Evolutionary conservation across 2,888 invertebrate species (phyloP).

Genomic region (Ceriagrion tenellum): DNA sequence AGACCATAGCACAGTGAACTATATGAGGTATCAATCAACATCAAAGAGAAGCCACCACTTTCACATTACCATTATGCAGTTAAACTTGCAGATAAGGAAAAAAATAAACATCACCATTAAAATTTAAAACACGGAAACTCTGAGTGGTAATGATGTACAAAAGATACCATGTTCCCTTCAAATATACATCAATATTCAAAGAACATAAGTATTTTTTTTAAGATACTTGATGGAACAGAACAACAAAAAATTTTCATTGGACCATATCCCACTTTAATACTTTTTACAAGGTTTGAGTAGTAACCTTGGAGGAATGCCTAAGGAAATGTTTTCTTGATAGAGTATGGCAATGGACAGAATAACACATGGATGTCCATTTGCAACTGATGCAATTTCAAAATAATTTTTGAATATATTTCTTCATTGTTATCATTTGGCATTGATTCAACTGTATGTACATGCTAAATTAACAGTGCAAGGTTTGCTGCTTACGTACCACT

Average conservation of each 20-base stretch:
- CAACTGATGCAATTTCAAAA: not conserved
- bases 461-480: not conserved
- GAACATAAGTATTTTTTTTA: too few species aligned
- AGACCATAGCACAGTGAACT: not conserved
- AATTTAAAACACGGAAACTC: not conserved
- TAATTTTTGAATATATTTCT: not conserved
- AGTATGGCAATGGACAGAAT: not conserved
- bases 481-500: not conserved
- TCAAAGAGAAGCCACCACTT: not conserved
- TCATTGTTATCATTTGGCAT: not conserved
- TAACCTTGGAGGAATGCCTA: not conserved
- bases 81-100: not conserved
- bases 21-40: not conserved
- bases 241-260: not conserved
- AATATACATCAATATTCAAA: not conserved
- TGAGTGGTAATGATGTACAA: too few species aligned
- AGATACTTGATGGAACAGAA: not conserved
- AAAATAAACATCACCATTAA: not conserved
- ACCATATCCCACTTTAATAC: constrained; percentile 47
- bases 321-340: not conserved
- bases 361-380: not conserved
- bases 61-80: not conserved
- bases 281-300: not conserved
- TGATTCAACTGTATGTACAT: not conserved
- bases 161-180: not conserved